Percentiles rank a stretch among this genome's conserved stretches.
phyloP scores from a whole-genome alignment of 2,113 vertebrate species.

The Tylochromis polylepis region DNA sequence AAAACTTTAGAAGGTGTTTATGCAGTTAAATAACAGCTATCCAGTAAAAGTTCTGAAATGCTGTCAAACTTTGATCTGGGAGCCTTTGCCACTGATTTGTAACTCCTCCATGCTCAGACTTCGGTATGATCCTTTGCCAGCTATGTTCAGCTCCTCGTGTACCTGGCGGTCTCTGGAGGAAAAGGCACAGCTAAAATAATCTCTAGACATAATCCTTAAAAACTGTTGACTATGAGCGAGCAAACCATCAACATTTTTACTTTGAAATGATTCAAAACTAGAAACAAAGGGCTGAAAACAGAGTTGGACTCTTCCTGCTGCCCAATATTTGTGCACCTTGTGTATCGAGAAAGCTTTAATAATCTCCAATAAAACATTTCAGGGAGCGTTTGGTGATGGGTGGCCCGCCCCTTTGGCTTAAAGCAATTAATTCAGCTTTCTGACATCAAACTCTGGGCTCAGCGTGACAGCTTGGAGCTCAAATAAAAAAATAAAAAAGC shows the following conservation, averaged over 20 bases:
- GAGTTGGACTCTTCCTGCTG: not conserved
- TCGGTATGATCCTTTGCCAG: not conserved
- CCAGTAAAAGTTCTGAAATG: not conserved
- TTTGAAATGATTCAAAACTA: not conserved
- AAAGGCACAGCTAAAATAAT: not conserved
- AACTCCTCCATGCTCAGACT: not conserved
- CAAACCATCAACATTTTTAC: not conserved
- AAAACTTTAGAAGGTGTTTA: not conserved
- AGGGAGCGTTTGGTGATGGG: slow-evolving; percentile 80
- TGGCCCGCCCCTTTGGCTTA: slow-evolving; percentile 82
- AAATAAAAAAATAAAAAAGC: slow-evolving; percentile 86
- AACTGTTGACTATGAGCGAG: not conserved
- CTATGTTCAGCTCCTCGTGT: not conserved
- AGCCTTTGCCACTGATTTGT: not conserved
- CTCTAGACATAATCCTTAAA: slow-evolving; percentile 9
- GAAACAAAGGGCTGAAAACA: not conserved
- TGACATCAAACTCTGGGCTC: slow-evolving; percentile 88
- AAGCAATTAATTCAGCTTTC: slow-evolving; percentile 93
- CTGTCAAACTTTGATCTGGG: not conserved
- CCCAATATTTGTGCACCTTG: slow-evolving; percentile 36
- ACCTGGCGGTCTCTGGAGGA: not conserved
- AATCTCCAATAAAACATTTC: slow-evolving; percentile 75
- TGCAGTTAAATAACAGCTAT: not conserved
- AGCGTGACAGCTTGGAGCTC: slow-evolving; percentile 90
- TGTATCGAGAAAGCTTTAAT: slow-evolving; percentile 49